Percentiles rank a stretch among this genome's conserved stretches.
phyloP scores from a whole-genome alignment of 2,888 invertebrate species.

The Cheilosia vernalis region DNA sequence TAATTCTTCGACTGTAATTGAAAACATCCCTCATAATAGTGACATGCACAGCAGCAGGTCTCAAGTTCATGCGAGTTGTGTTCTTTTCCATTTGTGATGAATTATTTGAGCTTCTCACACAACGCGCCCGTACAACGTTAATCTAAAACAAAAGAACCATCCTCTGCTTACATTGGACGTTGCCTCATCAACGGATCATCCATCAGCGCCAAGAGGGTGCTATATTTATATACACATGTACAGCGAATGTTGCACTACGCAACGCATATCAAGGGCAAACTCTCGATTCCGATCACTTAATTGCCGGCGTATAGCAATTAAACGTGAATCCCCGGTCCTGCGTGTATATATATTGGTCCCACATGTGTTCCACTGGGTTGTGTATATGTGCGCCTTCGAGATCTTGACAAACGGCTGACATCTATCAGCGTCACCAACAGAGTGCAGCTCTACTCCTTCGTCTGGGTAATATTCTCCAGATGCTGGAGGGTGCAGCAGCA shows the following conservation, averaged over 20 bases:
- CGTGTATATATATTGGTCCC: conserved; percentile 39
- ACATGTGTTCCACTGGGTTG: conserved; percentile 19
- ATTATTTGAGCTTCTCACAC: conserved; percentile 70
- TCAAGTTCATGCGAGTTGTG: conserved; percentile 29
- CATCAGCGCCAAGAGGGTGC: conserved; percentile 59
- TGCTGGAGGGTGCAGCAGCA: conserved; percentile 53
- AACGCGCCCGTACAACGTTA: conserved; percentile 45
- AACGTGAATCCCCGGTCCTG: conserved; percentile 42
- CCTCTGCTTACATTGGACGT: conserved; percentile 13
- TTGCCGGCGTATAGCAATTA: conserved; percentile 67
- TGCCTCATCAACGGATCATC: conserved; percentile 61
- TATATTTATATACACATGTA: conserved; percentile 19
- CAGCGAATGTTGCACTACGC: conserved; percentile 35
- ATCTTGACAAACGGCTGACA: conserved; percentile 73
- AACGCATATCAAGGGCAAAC: conserved; percentile 67
- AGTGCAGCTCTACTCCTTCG: conserved; percentile 51
- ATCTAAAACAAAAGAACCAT: conserved; percentile 59
- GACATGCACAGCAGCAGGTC: conserved; percentile 50
- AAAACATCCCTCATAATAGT: conserved; percentile 67
- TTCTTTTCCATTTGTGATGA: conserved; percentile 39
- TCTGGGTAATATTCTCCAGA: conserved; percentile 69
- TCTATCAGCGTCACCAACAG: conserved; percentile 66
- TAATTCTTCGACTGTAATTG: conserved; percentile 49
- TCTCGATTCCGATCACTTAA: conserved; percentile 73
- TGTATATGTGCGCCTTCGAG: conserved; percentile 38